These are phyloP conservation scores for Sipha maydis DNA, from an alignment of 2,888 invertebrate genomes.

Conservation along the genomic window DNA sequence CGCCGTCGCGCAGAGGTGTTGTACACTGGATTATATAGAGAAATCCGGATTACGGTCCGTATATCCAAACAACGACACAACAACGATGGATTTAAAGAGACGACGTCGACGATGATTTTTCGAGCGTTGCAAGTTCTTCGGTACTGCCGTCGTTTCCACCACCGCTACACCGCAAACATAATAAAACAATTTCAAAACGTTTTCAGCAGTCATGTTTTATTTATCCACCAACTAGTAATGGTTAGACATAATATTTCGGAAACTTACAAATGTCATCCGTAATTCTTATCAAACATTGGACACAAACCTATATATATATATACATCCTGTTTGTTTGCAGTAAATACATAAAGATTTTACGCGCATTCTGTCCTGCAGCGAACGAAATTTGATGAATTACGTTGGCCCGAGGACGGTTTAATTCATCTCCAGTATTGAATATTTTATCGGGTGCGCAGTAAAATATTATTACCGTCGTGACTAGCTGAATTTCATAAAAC, in stretches of 20 bases:
- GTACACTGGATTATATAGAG: conserved; percentile 17
- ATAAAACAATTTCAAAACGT: conserved; percentile 45
- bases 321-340: neutral
- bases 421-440: neutral
- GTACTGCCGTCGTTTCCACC: neutral
- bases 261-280: conserved; percentile 18
- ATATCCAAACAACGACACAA: conserved; percentile 18
- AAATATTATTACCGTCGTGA: neutral
- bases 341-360: conserved; percentile 15
- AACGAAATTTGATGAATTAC: neutral
- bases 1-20: neutral
- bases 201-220: neutral
- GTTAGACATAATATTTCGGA: conserved; percentile 14
- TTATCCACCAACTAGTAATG: neutral
- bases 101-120: neutral
- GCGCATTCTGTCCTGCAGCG: neutral
- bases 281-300: conserved; percentile 18
- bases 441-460: neutral
- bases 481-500: no score
- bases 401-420: neutral
- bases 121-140: neutral
- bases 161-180: neutral
- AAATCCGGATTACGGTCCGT: conserved; percentile 28
- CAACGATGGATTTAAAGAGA: neutral
- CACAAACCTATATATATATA: neutral